Percentiles rank a stretch among this genome's conserved stretches.
phyloP scores from a whole-genome alignment of 2,113 vertebrate genomes.

The Sinosuthora webbiana region DNA sequence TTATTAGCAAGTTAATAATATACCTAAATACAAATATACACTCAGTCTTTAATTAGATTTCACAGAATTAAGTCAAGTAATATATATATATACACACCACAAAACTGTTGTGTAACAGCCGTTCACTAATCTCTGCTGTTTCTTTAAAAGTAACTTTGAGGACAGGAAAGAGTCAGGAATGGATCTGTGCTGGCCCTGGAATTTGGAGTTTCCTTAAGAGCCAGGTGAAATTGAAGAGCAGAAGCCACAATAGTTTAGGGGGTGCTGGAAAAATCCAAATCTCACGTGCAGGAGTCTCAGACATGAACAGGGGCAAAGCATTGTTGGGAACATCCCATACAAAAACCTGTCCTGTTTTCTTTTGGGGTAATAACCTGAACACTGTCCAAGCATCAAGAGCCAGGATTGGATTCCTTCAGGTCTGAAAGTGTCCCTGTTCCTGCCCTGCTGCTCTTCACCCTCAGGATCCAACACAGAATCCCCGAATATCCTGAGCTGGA shows the following conservation, averaged over 20 bases:
- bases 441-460: not conserved
- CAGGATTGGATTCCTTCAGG: not conserved
- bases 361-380: not conserved
- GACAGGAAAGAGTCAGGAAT: not conserved
- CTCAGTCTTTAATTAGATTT: conserved; percentile 46
- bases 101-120: not conserved
- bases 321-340: accelerated
- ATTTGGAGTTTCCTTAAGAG: not conserved
- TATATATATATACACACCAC: not conserved
- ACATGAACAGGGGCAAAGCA: accelerated
- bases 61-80: conserved; percentile 21
- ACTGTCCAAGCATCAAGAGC: not conserved
- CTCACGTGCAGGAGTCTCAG: accelerated
- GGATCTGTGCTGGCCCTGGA: not conserved
- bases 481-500: not conserved
- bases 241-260: not conserved
- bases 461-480: not conserved
- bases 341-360: not conserved
- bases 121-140: not conserved
- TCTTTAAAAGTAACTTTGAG: conserved; percentile 13
- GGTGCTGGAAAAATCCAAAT: not conserved
- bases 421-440: not conserved
- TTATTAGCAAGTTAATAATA: conserved; percentile 64
- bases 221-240: not conserved
- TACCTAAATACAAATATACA: conserved; percentile 22